A percentile compares a stretch with the other conserved stretches of the same genome.
phyloP scores from a whole-genome alignment of 1,140 invertebrate species.

The Delia radicum region DNA sequence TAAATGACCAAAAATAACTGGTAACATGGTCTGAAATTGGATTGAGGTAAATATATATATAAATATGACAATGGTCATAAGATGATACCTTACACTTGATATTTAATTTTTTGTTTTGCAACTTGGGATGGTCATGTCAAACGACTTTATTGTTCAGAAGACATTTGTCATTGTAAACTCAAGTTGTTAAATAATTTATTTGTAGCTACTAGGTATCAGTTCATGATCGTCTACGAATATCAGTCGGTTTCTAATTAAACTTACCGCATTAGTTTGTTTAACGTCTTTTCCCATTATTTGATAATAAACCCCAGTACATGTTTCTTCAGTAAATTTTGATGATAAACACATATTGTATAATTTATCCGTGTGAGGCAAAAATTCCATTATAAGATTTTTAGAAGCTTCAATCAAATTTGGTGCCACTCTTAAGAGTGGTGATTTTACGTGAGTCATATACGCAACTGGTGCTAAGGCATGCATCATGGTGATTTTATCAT shows the following conservation, averaged over 20 bases:
- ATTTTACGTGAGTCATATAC: conserved; percentile 44
- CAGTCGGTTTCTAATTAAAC: too few relatives aligned
- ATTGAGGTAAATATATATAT: background rate
- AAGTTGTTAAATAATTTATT: too few relatives aligned
- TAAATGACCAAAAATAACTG: conserved; percentile 36
- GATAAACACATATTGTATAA: conserved; percentile 29
- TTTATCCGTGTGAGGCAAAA: conserved; percentile 31
- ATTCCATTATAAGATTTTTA: conserved; percentile 24
- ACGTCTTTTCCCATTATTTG: conserved; percentile 35
- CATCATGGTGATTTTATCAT: conserved; percentile 59
- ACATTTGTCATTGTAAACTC: too few relatives aligned
- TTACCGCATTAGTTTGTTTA: conserved; percentile 37
- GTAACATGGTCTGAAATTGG: conserved; percentile 39
- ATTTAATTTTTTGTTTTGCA: too few relatives aligned
- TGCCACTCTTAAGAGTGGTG: conserved; percentile 22
- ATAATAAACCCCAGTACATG: conserved; percentile 32
- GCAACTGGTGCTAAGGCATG: conserved; percentile 63
- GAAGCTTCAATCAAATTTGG: conserved; percentile 26
- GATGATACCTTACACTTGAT: too few relatives aligned
- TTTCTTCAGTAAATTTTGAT: conserved; percentile 27
- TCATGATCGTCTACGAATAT: too few relatives aligned
- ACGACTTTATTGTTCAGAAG: too few relatives aligned
- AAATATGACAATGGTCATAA: too few relatives aligned
- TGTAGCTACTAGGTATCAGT: too few relatives aligned
- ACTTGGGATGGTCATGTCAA: too few relatives aligned